A percentile compares a stretch with the other conserved stretches of the same genome.
These are phyloP conservation scores for Parochlus steinenii DNA, from an alignment of 2,888 invertebrate species.

Conservation along the genomic window DNA sequence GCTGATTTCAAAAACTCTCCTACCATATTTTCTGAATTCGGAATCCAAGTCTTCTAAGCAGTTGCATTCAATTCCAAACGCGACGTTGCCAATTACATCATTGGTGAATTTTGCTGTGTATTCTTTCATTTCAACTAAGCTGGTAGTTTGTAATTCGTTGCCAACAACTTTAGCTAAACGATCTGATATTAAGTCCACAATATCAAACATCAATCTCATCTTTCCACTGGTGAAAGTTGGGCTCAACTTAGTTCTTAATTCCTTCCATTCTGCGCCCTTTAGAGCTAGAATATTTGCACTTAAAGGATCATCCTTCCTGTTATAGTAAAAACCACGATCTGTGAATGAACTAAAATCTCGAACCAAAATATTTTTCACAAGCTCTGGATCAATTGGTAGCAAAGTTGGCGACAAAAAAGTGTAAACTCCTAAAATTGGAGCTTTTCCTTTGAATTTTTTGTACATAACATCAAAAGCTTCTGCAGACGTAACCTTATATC, in stretches of 20 bases:
- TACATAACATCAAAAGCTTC: slow-evolving; percentile 17
- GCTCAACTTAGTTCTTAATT: slow-evolving; percentile 28
- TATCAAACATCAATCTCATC: slow-evolving; percentile 20
- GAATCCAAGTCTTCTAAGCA: slow-evolving; percentile 13
- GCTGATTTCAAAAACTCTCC: slow-evolving; percentile 12
- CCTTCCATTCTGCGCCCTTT: slow-evolving; percentile 39
- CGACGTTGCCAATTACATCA: slow-evolving; percentile 28
- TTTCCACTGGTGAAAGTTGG: slow-evolving; percentile 21
- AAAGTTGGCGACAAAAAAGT: slow-evolving; percentile 21
- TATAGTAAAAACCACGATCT: slow-evolving; percentile 6
- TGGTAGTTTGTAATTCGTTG: slow-evolving; percentile 3
- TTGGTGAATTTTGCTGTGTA: slow-evolving; percentile 25
- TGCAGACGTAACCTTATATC: background rate
- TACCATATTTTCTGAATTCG: slow-evolving; percentile 14
- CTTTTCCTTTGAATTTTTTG: slow-evolving; percentile 17
- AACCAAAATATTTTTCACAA: slow-evolving; percentile 21
- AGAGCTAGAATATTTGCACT: slow-evolving; percentile 16
- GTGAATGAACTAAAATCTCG: slow-evolving; percentile 4
- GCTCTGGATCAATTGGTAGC: slow-evolving; percentile 23
- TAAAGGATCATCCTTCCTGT: slow-evolving; percentile 3
- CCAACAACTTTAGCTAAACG: slow-evolving; percentile 2
- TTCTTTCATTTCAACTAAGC: slow-evolving; percentile 26
- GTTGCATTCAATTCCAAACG: slow-evolving; percentile 16
- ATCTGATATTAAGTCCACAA: slow-evolving; percentile 9
- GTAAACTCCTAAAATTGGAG: slow-evolving; percentile 25